Evolutionary conservation across 2,113 vertebrate species (phyloP).

Genomic region (Phocoena sinus): DNA sequence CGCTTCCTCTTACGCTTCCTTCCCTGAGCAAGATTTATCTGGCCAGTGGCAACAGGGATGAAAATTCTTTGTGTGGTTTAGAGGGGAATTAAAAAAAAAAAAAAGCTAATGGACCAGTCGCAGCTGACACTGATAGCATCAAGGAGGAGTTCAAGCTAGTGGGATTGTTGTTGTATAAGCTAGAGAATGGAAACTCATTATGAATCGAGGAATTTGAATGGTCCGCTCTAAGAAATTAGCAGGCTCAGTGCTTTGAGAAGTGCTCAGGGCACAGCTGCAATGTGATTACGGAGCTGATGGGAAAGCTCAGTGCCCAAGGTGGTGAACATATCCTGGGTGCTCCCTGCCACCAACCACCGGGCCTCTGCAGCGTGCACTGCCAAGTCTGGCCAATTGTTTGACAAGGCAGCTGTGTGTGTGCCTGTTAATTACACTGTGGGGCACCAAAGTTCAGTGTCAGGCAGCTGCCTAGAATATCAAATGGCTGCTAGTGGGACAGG

Average conservation of each 20-base stretch:
- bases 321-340: constrained; percentile 1
- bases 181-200: background rate
- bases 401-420: constrained; percentile 58
- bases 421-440: constrained; percentile 59
- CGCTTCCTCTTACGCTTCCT: constrained; percentile 47
- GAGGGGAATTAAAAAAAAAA: background rate
- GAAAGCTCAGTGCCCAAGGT: constrained; percentile 35
- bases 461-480: constrained; percentile 71
- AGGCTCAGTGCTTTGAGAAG: background rate
- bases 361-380: background rate
- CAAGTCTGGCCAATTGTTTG: constrained; percentile 57
- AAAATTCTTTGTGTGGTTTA: background rate
- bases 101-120: background rate
- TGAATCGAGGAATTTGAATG: background rate
- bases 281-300: background rate
- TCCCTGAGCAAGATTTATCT: constrained; percentile 24
- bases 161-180: background rate
- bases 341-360: background rate
- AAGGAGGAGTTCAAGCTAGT: background rate
- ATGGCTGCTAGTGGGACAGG: constrained; percentile 31
- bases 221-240: background rate
- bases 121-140: background rate
- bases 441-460: constrained; percentile 59
- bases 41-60: background rate
- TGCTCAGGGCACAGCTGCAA: background rate